Conservation (phyloP, 2,888 invertebrate species). For the Microctonus brassicae region DNA sequence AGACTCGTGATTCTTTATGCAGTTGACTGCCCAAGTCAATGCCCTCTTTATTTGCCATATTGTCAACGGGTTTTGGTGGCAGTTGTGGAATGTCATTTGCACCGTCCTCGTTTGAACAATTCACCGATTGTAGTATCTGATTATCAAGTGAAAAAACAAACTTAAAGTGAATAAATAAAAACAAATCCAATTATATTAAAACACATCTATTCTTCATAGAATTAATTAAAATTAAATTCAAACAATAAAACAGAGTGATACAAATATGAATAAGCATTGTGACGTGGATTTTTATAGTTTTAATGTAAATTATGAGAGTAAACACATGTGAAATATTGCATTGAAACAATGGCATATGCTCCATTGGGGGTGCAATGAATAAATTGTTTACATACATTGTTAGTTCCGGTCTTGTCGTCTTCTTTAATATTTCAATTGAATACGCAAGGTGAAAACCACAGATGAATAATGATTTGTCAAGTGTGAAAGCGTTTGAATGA, state of each 20-base stretch:
- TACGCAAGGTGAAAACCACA: conserved; percentile 16
- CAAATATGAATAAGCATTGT: conserved; percentile 1
- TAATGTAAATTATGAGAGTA: neutral
- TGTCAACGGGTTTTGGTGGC: conserved; percentile 8
- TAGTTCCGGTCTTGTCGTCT: conserved; percentile 23
- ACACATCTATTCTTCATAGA: neutral
- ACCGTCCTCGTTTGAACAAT: neutral
- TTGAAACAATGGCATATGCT: neutral
- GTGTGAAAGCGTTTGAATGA: conserved; percentile 30
- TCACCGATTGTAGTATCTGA: neutral
- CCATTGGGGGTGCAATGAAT: conserved; percentile 31
- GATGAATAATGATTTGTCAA: conserved; percentile 33
- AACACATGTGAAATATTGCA: neutral
- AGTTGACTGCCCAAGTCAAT: conserved; percentile 16
- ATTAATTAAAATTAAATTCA: neutral
- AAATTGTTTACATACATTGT: conserved; percentile 37
- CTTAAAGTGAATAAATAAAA: neutral
- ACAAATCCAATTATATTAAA: neutral
- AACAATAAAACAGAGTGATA: neutral
- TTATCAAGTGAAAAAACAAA: neutral
- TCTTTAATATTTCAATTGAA: conserved; percentile 22
- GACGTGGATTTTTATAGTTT: neutral
- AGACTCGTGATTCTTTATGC: neutral
- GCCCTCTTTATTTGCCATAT: conserved; percentile 30
- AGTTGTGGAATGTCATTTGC: neutral